Conservation (phyloP, 2,888 invertebrate genomes). For the Spodoptera picta region DNA sequence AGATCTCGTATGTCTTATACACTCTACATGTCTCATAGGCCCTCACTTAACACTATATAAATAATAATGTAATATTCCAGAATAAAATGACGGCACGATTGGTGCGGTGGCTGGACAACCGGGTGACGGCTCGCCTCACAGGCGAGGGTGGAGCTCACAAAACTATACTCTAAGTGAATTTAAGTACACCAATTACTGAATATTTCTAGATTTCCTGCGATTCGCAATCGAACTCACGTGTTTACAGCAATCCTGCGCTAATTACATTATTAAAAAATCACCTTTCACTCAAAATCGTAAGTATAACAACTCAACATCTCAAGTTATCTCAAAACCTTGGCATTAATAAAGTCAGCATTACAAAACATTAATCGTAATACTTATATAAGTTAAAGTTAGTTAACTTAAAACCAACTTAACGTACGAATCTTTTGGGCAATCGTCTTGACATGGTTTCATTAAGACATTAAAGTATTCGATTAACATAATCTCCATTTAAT, state of each 20-base stretch:
- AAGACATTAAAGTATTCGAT: conserved; percentile 25
- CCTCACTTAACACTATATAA: too few species aligned
- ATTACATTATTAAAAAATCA: neutral
- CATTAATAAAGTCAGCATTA: conserved; percentile 37
- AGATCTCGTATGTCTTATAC: too few species aligned
- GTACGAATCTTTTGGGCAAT: conserved; percentile 41
- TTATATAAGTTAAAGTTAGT: conserved; percentile 51
- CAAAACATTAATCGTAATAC: conserved; percentile 41
- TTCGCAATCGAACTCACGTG: neutral
- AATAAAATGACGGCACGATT: too few species aligned
- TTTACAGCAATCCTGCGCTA: neutral
- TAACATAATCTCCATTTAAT: conserved; percentile 23
- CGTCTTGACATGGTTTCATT: conserved; percentile 45
- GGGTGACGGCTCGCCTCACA: too few species aligned
- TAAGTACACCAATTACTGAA: too few species aligned
- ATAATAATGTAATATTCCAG: too few species aligned
- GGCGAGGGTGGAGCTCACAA: too few species aligned
- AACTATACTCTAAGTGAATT: too few species aligned
- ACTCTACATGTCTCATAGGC: too few species aligned
- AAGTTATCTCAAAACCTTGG: conserved; percentile 38
- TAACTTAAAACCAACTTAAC: conserved; percentile 40
- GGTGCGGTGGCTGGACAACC: too few species aligned
- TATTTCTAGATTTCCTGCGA: too few species aligned
- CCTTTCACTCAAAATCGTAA: conserved; percentile 36
- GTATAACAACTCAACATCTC: conserved; percentile 3